phyloP scores from a whole-genome alignment of 2,113 vertebrate species.

The Oostethus manadensis region DNA sequence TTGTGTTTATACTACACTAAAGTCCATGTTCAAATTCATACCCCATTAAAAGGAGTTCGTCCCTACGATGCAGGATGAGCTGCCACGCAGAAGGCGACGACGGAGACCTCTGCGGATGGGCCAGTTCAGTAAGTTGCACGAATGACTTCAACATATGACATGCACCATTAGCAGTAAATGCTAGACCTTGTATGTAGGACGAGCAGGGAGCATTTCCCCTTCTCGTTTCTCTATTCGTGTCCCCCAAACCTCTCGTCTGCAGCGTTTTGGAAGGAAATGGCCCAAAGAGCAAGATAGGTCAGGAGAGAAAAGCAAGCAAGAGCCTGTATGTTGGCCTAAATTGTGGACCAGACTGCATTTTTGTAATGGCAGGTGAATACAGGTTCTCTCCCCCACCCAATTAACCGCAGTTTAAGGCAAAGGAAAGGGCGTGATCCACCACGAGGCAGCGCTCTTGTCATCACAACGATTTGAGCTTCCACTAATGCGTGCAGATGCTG shows the following conservation, averaged over 20 bases:
- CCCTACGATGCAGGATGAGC: slow-evolving; percentile 32
- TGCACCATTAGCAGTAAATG: neutral
- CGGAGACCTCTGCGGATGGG: slow-evolving; percentile 32
- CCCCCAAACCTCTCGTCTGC: no score
- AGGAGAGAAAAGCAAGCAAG: no score
- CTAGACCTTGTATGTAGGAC: neutral
- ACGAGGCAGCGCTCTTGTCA: neutral
- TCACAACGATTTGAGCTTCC: neutral
- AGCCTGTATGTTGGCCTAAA: no score
- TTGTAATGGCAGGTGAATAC: neutral
- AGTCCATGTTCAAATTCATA: no score
- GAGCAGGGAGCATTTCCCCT: neutral
- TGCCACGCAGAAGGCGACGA: slow-evolving; percentile 19
- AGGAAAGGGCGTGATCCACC: no score
- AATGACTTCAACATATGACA: neutral
- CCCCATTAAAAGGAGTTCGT: neutral
- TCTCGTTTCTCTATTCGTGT: slow-evolving; percentile 3
- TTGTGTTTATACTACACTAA: no score
- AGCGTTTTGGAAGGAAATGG: no score
- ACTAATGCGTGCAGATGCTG: slow-evolving; percentile 32
- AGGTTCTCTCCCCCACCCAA: no score
- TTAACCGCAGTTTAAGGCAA: no score
- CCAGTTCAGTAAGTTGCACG: slow-evolving; percentile 45
- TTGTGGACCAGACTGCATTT: neutral
- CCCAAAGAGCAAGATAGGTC: no score